Evolutionary conservation across 2,113 vertebrate genomes (phyloP), one percentile per base, ranked within the genome.

Genomic region (Aleadryas rufinucha): DNA sequence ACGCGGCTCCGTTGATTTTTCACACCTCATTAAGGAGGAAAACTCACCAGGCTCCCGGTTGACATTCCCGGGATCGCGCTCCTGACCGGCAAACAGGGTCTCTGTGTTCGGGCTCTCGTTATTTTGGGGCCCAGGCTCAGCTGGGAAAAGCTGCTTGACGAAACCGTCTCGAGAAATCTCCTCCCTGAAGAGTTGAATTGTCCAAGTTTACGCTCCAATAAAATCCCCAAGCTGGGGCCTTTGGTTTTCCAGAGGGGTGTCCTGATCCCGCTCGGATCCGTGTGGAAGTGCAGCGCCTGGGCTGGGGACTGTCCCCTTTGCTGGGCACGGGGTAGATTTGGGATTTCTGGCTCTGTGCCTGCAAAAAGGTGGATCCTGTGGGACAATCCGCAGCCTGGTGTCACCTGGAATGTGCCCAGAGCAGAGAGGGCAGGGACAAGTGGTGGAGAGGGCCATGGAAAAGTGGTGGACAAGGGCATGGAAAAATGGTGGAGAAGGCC

Each of bases 21-120:
- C 95, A 69, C 96, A 97, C 95, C 87, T 94, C 90, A 96, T 96
- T 96, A 97, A 82, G 74, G 59, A 84, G 87, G 49, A 66, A 91
- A 96, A 89, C 60, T 76, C 89, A 23, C 37, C 74, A 30, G 94
- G 77, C 93, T 94, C 72, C 47, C 3, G 69, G 49, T 18, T 76
- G 91, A 26, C 86, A 37, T 91, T 87, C 89, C 63, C 1, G 3
- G 80, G 89, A 85, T 35, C 5, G 2, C 9, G 60, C 81, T 75
- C 93, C 93, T 53, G 21, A 41, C 64, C 74, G 59, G 76, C 64
- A 33, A 84, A 95, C 95, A 95, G 94, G 14, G 2, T 28, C 54
- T 26, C 89, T 91, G 89, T 79, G 94, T 79, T 95, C 35, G 31
- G 45, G 53, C 87, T 89, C 49, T 65, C 39, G 2, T 76, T 70